These are phyloP conservation scores for Dinoponera quadriceps DNA, from an alignment of 1,140 invertebrate species.

Conservation along the genomic window DNA sequence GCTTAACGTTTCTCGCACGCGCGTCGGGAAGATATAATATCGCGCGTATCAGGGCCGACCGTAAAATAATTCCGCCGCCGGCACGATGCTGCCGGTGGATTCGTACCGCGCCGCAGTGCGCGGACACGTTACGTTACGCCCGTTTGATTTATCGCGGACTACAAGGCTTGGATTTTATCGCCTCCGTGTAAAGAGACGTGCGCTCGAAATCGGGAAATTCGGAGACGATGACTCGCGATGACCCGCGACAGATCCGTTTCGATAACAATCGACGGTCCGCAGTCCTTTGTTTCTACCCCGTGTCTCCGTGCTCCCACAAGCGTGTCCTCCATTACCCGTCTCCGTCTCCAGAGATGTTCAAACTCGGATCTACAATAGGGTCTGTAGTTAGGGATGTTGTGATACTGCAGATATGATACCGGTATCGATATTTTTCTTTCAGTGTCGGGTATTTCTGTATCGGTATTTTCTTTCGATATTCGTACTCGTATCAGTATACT, in stretches of 20 bases:
- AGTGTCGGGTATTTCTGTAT: too few relatives aligned
- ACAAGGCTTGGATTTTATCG: conserved; percentile 13
- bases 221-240: neutral
- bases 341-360: too few relatives aligned
- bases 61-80: conserved; percentile 21
- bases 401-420: too few relatives aligned
- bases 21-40: neutral
- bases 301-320: too few relatives aligned
- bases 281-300: neutral
- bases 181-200: neutral
- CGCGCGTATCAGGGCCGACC: conserved; percentile 8
- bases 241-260: too few relatives aligned
- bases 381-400: too few relatives aligned
- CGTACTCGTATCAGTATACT: too few relatives aligned
- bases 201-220: neutral
- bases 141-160: conserved; percentile 25
- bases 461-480: too few relatives aligned
- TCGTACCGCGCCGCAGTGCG: neutral
- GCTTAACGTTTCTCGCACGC: conserved; percentile 12
- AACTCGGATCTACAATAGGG: too few relatives aligned
- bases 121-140: neutral
- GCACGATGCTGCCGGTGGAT: neutral
- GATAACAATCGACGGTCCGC: too few relatives aligned
- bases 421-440: too few relatives aligned
- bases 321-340: too few relatives aligned